phyloP scores from a whole-genome alignment of 2,113 vertebrate species.

The Plectropomus leopardus region DNA sequence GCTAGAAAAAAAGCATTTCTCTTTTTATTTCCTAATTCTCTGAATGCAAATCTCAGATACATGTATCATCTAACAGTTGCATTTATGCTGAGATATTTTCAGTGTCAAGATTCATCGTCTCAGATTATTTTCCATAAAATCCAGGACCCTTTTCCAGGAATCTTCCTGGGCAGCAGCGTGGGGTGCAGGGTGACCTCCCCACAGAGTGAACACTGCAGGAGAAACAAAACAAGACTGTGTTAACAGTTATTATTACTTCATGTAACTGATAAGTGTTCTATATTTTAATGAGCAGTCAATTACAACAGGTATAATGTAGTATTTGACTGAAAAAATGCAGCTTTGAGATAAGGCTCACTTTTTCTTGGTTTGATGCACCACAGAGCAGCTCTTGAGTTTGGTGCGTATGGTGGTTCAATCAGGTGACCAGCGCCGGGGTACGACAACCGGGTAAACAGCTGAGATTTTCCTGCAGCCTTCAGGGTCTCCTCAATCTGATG shows the following conservation, averaged over 20 bases:
- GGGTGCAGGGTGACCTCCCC: conserved; percentile 72
- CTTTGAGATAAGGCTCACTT: conserved; percentile 49
- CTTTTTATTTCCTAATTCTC: too few species aligned
- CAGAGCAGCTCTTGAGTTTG: conserved; percentile 45
- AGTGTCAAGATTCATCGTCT: conserved; percentile 16
- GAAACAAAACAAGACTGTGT: background rate
- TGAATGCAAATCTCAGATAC: too few species aligned
- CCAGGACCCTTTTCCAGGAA: conserved; percentile 76
- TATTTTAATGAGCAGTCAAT: background rate
- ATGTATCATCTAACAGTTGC: background rate
- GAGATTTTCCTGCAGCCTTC: conserved; percentile 69
- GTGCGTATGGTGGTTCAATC: conserved; percentile 81
- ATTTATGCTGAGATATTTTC: background rate
- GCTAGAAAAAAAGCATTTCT: too few species aligned
- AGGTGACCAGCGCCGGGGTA: conserved; percentile 83
- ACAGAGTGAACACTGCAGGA: conserved; percentile 68
- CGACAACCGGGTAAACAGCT: conserved; percentile 75
- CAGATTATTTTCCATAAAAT: conserved; percentile 70
- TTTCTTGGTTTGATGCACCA: conserved; percentile 68
- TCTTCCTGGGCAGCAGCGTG: conserved; percentile 81
- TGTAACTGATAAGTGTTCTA: background rate
- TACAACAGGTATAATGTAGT: too few species aligned
- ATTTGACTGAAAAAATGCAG: background rate
- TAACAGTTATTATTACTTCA: background rate
- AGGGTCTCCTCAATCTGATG: conserved; percentile 76